Percentiles rank a stretch among this genome's conserved stretches.
phyloP scores from a whole-genome alignment of 2,888 invertebrate species.

The Brachylomia viminalis region DNA sequence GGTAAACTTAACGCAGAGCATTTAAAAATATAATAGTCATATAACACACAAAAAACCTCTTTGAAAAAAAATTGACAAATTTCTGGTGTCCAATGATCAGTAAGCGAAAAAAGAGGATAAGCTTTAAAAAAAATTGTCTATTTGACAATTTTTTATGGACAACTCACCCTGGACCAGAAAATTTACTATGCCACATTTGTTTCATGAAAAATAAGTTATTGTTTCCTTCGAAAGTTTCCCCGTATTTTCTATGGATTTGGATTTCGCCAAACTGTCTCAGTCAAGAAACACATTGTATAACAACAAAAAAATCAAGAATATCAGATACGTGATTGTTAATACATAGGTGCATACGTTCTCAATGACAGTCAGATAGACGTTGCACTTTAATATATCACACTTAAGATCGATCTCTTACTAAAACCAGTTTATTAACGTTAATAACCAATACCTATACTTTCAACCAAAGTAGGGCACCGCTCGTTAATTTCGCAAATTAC shows the following conservation, averaged over 20 bases:
- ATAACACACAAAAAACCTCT: neutral
- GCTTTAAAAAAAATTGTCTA: neutral
- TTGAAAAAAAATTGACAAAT: neutral
- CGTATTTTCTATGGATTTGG: neutral
- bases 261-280: neutral
- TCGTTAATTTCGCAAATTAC: conserved; percentile 40
- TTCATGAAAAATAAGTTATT: neutral
- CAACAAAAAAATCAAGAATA: neutral
- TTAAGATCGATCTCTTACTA: neutral
- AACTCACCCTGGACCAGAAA: neutral
- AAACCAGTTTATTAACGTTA: conserved; percentile 8
- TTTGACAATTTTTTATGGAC: neutral
- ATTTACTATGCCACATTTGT: neutral
- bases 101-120: neutral
- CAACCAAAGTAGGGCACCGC: conserved; percentile 19
- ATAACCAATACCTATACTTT: conserved; percentile 17
- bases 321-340: neutral
- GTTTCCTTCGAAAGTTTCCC: neutral
- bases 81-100: neutral
- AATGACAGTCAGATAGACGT: neutral
- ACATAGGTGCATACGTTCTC: neutral
- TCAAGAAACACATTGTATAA: neutral
- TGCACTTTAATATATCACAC: neutral
- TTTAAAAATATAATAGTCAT: neutral
- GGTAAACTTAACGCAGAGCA: neutral